Evolutionary conservation across 2,797 vertebrate genomes (phyloP).

Genomic region (Glossophaga mutica): DNA sequence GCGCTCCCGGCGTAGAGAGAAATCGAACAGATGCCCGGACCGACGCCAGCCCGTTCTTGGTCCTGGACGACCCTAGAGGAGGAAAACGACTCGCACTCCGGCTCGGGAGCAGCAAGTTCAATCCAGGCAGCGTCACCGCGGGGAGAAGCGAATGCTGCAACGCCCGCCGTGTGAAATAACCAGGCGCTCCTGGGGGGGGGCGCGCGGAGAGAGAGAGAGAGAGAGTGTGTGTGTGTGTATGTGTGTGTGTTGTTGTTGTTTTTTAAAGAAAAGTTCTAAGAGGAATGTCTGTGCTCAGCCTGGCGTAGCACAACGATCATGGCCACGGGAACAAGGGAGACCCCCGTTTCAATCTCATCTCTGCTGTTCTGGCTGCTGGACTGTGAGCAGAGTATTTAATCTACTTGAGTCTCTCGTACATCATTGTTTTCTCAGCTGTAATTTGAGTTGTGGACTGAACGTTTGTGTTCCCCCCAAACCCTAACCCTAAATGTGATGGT

Average conservation of each 20-base stretch:
- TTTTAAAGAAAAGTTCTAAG: background rate
- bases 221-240: no score
- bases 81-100: background rate
- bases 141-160: background rate
- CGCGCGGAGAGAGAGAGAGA: no score
- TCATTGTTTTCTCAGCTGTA: background rate
- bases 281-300: background rate
- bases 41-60: slow-evolving; percentile 14
- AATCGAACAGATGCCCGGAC: background rate
- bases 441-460: background rate
- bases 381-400: background rate
- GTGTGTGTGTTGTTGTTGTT: background rate
- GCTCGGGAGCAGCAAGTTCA: background rate
- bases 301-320: background rate
- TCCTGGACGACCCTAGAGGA: slow-evolving; percentile 38
- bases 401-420: background rate
- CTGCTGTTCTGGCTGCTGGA: background rate
- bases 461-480: background rate
- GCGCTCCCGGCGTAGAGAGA: accelerated
- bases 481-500: background rate
- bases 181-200: background rate
- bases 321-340: background rate
- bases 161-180: background rate
- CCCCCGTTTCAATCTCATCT: background rate
- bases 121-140: background rate